Conservation (phyloP, 1,140 invertebrate genomes). For the Adoxophyes honmai region DNA sequence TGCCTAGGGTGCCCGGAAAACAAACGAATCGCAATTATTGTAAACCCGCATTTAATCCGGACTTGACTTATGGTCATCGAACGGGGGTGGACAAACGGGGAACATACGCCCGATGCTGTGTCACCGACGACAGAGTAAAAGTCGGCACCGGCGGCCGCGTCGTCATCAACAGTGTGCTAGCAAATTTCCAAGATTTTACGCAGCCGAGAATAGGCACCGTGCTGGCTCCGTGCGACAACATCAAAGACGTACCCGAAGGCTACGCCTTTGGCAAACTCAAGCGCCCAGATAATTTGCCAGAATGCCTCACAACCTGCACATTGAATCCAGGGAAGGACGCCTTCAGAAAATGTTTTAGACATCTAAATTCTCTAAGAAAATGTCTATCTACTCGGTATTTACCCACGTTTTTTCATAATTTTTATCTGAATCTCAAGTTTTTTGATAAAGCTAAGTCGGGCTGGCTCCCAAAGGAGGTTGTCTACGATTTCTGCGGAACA, state of each 20-base stretch:
- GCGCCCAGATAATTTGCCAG: constrained; percentile 17
- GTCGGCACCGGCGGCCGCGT: constrained; percentile 21
- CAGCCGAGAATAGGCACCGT: constrained; percentile 34
- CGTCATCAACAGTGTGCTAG: constrained; percentile 32
- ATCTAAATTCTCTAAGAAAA: constrained; percentile 48
- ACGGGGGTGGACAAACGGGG: constrained; percentile 39
- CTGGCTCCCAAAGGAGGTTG: constrained; percentile 33
- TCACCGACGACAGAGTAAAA: constrained; percentile 39
- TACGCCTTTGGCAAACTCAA: constrained; percentile 47
- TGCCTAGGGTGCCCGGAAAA: constrained; percentile 47
- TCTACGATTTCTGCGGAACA: constrained; percentile 29
- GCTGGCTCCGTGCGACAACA: constrained; percentile 51
- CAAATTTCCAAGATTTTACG: constrained; percentile 33
- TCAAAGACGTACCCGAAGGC: constrained; percentile 41
- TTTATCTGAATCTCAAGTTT: constrained; percentile 40
- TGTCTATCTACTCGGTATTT: constrained; percentile 33
- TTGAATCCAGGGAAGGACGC: constrained; percentile 41
- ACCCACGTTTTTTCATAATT: constrained; percentile 34
- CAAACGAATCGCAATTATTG: constrained; percentile 48
- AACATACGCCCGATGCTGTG: constrained; percentile 38
- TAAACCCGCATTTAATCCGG: constrained; percentile 22
- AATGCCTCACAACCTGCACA: constrained; percentile 36
- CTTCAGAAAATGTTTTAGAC: constrained; percentile 37
- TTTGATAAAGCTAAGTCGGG: constrained; percentile 41
- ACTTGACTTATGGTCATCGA: constrained; percentile 41